phyloP scores from a whole-genome alignment of 2,888 invertebrate genomes.

The Ophraella communa region DNA sequence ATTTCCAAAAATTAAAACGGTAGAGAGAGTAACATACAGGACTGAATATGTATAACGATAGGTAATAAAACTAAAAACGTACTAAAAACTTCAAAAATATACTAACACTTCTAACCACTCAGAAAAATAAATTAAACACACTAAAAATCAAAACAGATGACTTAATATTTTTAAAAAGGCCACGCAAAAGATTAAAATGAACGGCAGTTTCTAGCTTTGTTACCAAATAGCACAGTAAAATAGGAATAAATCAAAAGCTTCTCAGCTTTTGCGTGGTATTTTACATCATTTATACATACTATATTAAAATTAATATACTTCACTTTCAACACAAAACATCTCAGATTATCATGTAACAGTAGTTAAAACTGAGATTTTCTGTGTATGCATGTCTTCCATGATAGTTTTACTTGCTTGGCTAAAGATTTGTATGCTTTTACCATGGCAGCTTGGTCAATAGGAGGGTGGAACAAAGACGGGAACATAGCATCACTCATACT shows the following conservation, averaged over 20 bases:
- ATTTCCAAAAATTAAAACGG: neutral
- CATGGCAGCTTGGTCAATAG: slow-evolving; percentile 70
- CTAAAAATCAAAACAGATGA: neutral
- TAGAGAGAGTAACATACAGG: neutral
- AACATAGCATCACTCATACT: slow-evolving; percentile 72
- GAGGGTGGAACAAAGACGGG: slow-evolving; percentile 71
- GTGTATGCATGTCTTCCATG: slow-evolving; percentile 24
- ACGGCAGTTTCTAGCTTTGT: too few species aligned
- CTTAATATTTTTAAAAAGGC: neutral
- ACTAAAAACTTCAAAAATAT: neutral
- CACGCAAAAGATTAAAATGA: too few species aligned
- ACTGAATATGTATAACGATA: neutral
- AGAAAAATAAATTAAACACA: neutral
- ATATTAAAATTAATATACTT: too few species aligned
- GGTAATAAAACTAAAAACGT: neutral
- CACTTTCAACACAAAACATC: too few species aligned
- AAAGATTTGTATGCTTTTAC: slow-evolving; percentile 50
- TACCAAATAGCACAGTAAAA: too few species aligned
- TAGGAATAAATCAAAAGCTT: too few species aligned
- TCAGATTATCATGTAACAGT: too few species aligned
- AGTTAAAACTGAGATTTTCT: neutral
- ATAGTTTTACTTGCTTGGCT: slow-evolving; percentile 43
- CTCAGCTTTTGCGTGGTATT: too few species aligned
- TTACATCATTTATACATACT: too few species aligned
- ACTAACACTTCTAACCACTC: neutral